Evolutionary conservation across 2,888 invertebrate species (phyloP), one percentile per base, ranked within the genome.

Genomic region (Drosophila recens): DNA sequence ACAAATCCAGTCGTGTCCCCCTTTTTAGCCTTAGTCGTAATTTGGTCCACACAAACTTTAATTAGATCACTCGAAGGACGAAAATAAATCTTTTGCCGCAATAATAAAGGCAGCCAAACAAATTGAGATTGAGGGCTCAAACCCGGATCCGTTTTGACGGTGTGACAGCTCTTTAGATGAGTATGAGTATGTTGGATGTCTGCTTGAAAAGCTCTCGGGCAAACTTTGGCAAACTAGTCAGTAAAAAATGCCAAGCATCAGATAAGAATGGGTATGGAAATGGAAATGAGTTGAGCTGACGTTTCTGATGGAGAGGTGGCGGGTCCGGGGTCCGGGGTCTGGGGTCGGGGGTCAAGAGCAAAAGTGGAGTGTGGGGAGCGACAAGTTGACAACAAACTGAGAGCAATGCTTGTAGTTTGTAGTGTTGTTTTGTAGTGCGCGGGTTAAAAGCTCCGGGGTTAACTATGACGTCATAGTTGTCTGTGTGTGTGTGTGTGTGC

Each of bases 1-100:
- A 43, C 48, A 68, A 75, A 67, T 64, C 59, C 30, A 20, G 43
- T 62, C 17, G 45, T 38, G 27, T 51, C 30, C 54, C 65, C 40
- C 1, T 36, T 71, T 59, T 9, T 9, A n/a, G 54, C 49, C 59
- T n/a, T 20, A 4, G 10, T 45, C 36, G 66, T 83, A 80, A 82
- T 78, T 68, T 68, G 69, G 79, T 51, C 36, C 57, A 52, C 46
- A 75, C 70, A 80, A 86, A 86, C 82, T 86, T 86, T 86, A 86
- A 86, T 86, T 86, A 86, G 86, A 87, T 89, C 82, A 80, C 75
- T 89, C 71, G 67, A 89, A 82, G 76, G 80, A 73, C 85, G 78
- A 74, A 85, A 76, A 82, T 85, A 82, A 89, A 86, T 87, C 85
- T 78, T 70, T 74, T 75, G 69, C 86, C 80, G 86, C 84, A 86